Evolutionary conservation across 2,888 invertebrate genomes (phyloP), one percentile per base, ranked within the genome.

Genomic region (Pocota personata): DNA sequence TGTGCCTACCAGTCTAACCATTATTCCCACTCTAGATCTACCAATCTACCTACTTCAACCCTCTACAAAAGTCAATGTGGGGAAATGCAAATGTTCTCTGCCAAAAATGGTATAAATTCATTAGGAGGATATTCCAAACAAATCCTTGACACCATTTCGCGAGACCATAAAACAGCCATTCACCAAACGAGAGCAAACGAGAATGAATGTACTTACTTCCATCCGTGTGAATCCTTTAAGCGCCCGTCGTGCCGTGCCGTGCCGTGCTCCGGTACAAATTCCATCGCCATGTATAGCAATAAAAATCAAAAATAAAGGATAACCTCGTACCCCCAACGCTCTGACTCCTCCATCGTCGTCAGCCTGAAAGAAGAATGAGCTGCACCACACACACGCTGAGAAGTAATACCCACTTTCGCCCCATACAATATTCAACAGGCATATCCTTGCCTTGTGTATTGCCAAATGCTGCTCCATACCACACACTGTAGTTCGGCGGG

Each of bases 391-490:
- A 60, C 72, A 35, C n/a, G n/a, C 72, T 40, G 72, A 77, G 50
- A 72, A 77, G 76, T 86, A 86, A 86, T 86, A 87, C 78, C 77
- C 77, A 87, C 77, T 76, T 76, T 80, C 48, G 46, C 30, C 43
- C 75, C 82, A 87, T 88, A 87, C 87, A 88, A 87, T 87, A 88
- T 88, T 88, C 88, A 88, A 88, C 88, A 88, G 88, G 88, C 76
- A 87, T 48, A 72, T 84, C 75, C 79, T 80, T 24, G 24, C n/a
- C n/a, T n/a, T n/a, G n/a, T 77, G 58, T 35, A 30, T 55, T 75
- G 55, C 35, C 64, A 75, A 75, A 75, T 69, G 60, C 52, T 66
- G 67, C 58, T 66, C 16, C 46, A 27, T 43, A 24, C 27, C 16
- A 14, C 48, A 12, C 37, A 12, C 27, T 5, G 12, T 21, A 14